Base-by-base conservation (phyloP, 2,797 vertebrate species). In the Pampus argenteus region DNA sequence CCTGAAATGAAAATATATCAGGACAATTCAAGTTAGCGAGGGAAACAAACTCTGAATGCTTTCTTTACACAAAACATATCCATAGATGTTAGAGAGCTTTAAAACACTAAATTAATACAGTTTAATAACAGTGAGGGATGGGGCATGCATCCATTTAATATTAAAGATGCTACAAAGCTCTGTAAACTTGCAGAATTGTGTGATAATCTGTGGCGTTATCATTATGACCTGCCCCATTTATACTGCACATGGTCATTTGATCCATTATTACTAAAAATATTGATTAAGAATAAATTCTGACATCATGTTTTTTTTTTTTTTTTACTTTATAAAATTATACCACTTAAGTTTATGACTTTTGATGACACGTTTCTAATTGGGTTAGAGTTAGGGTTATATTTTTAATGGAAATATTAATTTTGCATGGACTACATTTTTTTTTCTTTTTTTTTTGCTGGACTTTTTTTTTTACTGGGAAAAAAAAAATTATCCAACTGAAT, bases 401-500 rank as follows among this genome's bases (percentile, higher is more conserved):
- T 42, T 42, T 42, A 6, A 15, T 17, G 36, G 36, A 13, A 54
- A 67, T 56, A n/a, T n/a, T n/a, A n/a, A n/a, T n/a, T n/a, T n/a
- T n/a, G n/a, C n/a, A n/a, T n/a, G n/a, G n/a, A n/a, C n/a, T n/a
- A n/a, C n/a, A n/a, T n/a, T n/a, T n/a, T n/a, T n/a, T n/a, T n/a
- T n/a, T n/a, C n/a, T n/a, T n/a, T n/a, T n/a, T n/a, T n/a, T n/a
- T n/a, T n/a, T n/a, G n/a, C n/a, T n/a, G n/a, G n/a, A n/a, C n/a
- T n/a, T n/a, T n/a, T n/a, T n/a, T n/a, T n/a, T n/a, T n/a, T n/a
- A n/a, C n/a, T n/a, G n/a, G 55, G 44, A 74, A 22, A 66, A 59
- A 69, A 70, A 22, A 66, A 59, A 69, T 68, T 4, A 75, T 65
- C 26, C 40, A 17, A 59, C 23, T 47, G 17, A 63, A 11, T 51